Conservation (phyloP, 1,140 invertebrate species). For the Drosophila pseudoobscura region DNA sequence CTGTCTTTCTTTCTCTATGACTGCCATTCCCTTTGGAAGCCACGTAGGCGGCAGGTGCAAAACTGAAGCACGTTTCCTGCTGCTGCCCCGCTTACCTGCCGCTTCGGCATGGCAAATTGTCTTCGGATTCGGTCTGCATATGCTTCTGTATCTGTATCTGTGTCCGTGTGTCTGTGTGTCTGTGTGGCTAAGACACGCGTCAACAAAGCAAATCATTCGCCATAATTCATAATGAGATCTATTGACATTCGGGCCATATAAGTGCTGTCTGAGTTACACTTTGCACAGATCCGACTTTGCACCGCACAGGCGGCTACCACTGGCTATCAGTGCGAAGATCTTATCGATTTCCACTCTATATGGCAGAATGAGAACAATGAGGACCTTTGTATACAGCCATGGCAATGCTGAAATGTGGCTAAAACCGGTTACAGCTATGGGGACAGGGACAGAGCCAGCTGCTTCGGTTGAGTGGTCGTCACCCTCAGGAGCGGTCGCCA, state of each 20-base stretch:
- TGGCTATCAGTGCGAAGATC: slow-evolving; percentile 57
- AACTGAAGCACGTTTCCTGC: slow-evolving; percentile 43
- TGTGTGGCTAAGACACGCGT: slow-evolving; percentile 41
- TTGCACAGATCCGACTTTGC: slow-evolving; percentile 1
- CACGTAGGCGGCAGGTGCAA: slow-evolving; percentile 75
- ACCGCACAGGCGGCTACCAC: neutral
- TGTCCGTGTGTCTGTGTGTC: slow-evolving; percentile 5
- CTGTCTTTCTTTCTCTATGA: slow-evolving; percentile 35
- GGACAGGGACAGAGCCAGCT: slow-evolving; percentile 10
- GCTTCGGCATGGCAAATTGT: slow-evolving; percentile 53
- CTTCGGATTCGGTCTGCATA: slow-evolving; percentile 17
- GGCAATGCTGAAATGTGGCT: slow-evolving; percentile 44
- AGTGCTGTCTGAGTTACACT: slow-evolving; percentile 15
- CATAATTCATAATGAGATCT: slow-evolving; percentile 48
- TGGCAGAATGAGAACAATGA: slow-evolving; percentile 47
- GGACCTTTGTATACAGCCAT: slow-evolving; percentile 50
- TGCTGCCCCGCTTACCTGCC: slow-evolving; percentile 52
- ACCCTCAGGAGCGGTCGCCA: slow-evolving; percentile 41
- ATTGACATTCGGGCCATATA: slow-evolving; percentile 42
- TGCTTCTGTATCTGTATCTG: slow-evolving; percentile 8
- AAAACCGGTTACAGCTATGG: slow-evolving; percentile 61
- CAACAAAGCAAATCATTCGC: slow-evolving; percentile 44
- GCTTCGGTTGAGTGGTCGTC: slow-evolving; percentile 41
- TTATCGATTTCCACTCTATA: slow-evolving; percentile 58
- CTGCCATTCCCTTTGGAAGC: slow-evolving; percentile 47